Evolutionary conservation across 2,797 vertebrate genomes (phyloP), one percentile per base, ranked within the genome.

Genomic region (Myripristis jacobus): DNA sequence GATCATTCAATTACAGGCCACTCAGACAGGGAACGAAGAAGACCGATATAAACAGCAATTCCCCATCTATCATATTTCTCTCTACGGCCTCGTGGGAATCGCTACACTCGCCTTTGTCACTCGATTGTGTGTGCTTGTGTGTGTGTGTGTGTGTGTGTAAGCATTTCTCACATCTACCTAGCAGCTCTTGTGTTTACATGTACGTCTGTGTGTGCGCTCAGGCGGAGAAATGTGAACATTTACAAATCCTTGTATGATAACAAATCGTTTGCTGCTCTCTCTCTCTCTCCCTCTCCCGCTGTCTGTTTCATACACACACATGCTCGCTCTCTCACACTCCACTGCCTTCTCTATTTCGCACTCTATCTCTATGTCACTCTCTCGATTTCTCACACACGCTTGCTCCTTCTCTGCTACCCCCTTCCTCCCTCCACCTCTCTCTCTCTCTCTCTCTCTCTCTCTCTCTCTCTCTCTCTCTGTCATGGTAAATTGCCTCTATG

Each of bases 1-100:
- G 87, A 92, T 91, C 79, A 84, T 90, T 91, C 86, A 87, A 90
- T 93, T 91, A 91, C 77, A 79, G 81, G 75, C 73, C 83, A 77
- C 68, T 90, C 82, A 89, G 80, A 86, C 64, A 54, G 69, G 31
- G 60, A 83, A 71, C 31, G 57, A 74, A 70, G 64, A 65, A 84
- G 82, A 75, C 73, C 24, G 21, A 83, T 87, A 70, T 60, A 77
- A 84, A 80, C 77, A 59, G 60, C 21, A 27, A 76, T 75, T 43
- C 70, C 15, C 73, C 59, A 86, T 86, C 80, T 82, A 79, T 84
- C 86, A 90, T 75, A 73, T 81, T 84, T 81, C 61, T 83, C 72
- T 44, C 44, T 1, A 29, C 15, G 51, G 70, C 69, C 79, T 69
- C 46, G 1, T 18, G 81, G 85, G 85, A 87, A 88, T 84, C 67